These are phyloP conservation scores for Panurus biarmicus DNA, from an alignment of 2,113 vertebrate species.

Conservation along the genomic window DNA sequence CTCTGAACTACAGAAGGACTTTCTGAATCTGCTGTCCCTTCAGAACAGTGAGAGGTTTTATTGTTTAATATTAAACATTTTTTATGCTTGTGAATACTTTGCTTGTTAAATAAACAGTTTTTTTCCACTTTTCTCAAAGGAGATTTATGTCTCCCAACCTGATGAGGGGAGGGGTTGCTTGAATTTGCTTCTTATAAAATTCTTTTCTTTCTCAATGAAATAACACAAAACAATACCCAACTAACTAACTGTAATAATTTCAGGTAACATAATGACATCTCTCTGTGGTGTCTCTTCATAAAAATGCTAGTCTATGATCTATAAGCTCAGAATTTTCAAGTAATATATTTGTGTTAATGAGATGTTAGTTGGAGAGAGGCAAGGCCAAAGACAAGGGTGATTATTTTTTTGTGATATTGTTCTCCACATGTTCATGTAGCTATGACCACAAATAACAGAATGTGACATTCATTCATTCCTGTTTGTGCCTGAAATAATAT, in stretches of 20 bases:
- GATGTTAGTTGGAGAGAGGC: background rate
- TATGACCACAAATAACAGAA: background rate
- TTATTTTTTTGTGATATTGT: background rate
- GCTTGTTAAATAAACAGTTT: background rate
- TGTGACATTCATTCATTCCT: background rate
- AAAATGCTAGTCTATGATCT: background rate
- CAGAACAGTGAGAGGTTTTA: background rate
- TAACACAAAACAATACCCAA: background rate
- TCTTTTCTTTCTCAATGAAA: background rate
- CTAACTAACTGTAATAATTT: background rate
- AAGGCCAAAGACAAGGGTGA: background rate
- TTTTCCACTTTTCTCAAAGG: background rate
- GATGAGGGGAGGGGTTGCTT: accelerated
- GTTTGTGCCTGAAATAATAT: background rate
- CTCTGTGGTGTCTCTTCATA: background rate
- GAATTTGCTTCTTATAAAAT: background rate
- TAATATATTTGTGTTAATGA: background rate
- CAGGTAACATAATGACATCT: background rate
- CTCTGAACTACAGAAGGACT: background rate
- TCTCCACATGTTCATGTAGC: background rate
- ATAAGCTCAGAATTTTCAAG: background rate
- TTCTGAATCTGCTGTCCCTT: background rate
- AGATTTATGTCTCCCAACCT: no score
- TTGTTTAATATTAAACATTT: no score
- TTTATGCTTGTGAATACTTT: background rate